phyloP scores from a whole-genome alignment of 2,888 invertebrate genomes.

The Agonopterix arenella region DNA sequence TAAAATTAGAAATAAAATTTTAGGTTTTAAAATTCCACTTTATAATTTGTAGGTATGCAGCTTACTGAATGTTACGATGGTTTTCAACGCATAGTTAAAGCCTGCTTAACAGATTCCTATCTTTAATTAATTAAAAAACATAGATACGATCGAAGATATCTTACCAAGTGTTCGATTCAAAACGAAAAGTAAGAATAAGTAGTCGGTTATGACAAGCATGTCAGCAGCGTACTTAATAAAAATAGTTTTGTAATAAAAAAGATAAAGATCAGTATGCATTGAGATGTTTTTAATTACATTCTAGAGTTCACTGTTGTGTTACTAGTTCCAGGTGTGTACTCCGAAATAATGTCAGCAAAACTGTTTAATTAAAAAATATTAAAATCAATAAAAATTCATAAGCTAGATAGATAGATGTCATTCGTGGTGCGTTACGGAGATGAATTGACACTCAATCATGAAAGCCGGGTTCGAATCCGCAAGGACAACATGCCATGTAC shows the following conservation, averaged over 20 bases:
- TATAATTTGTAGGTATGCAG: neutral
- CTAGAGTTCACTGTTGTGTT: no score
- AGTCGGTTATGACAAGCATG: constrained; percentile 5
- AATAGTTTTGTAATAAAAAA: neutral
- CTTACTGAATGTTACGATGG: constrained; percentile 7
- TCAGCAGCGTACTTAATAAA: constrained; percentile 1
- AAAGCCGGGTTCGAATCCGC: no score
- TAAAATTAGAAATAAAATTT: neutral
- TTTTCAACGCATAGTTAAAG: constrained; percentile 11
- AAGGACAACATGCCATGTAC: no score
- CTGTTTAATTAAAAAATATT: no score
- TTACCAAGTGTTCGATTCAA: neutral
- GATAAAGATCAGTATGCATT: neutral
- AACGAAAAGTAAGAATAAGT: neutral
- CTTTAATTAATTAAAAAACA: constrained; percentile 18
- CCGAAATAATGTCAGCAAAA: no score
- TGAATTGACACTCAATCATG: no score
- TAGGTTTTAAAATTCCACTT: constrained; percentile 2
- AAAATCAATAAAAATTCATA: no score
- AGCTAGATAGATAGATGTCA: no score
- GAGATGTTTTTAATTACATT: no score
- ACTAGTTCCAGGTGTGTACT: no score
- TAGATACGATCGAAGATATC: constrained; percentile 15
- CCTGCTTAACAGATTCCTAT: constrained; percentile 11
- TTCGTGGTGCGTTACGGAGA: no score